Conservation (phyloP, 2,797 vertebrate genomes). For the Phaenicophaeus curvirostris region DNA sequence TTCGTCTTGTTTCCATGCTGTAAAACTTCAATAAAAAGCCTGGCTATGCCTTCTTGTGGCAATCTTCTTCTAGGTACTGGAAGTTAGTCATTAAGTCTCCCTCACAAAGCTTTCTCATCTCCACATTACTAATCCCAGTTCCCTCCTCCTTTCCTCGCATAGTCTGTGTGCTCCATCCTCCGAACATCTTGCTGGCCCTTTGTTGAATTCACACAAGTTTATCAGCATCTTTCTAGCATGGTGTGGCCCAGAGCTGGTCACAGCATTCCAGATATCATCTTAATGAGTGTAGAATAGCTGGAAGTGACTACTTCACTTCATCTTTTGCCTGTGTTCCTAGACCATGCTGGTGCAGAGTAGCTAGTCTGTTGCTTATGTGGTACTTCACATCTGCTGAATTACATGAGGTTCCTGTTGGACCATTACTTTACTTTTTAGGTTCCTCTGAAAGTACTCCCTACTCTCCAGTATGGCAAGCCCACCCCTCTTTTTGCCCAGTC, state of each 20-base stretch:
- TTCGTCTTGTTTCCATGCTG: background rate
- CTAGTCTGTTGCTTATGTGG: background rate
- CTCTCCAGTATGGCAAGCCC: background rate
- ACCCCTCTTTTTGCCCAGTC: background rate
- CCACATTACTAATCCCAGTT: background rate
- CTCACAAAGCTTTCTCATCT: background rate
- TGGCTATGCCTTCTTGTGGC: background rate
- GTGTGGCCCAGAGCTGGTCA: background rate
- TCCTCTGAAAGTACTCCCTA: background rate
- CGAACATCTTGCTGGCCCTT: background rate
- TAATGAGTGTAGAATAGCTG: background rate
- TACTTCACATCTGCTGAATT: background rate
- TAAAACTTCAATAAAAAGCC: background rate
- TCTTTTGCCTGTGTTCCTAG: background rate
- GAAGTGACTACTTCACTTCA: background rate
- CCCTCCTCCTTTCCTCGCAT: background rate
- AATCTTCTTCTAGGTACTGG: background rate
- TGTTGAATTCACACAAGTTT: background rate
- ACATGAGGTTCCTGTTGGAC: background rate
- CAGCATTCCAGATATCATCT: background rate
- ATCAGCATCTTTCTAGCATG: background rate
- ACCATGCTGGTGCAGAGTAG: accelerated
- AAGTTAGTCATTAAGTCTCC: background rate
- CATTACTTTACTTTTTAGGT: background rate
- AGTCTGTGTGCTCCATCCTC: background rate